Base-by-base conservation (phyloP, 2,113 vertebrate genomes). In the Lepus timidus region DNA sequence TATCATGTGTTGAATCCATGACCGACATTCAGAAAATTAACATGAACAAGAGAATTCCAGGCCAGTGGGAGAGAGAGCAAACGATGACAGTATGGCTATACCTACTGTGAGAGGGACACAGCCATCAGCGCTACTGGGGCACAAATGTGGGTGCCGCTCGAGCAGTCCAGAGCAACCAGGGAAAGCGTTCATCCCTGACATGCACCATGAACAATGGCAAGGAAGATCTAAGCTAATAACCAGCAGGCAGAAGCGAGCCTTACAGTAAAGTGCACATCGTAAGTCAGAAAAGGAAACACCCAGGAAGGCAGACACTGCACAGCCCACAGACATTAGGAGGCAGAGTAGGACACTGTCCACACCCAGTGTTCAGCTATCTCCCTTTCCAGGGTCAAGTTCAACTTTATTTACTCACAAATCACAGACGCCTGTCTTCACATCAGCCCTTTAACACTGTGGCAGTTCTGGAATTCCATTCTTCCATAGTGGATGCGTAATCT, bases 381-480 rank as follows among this genome's bases (percentile, higher is more conserved):
- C 31, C 62, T 14, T 76, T 70, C 19, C 17, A 39, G 67, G 70
- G 62, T 70, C 70, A 62, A 83, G 17, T 23, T 71, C 8, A 76
- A 62, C 27, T 82, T 70, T 70, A 3, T 82, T 70, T 91, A 88
- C 62, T 70, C 52, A 75, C 11, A 88, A 16, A 88, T 33, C n/a
- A 5, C 4, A 55, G 4, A 27, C 44, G 83, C 70, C 31, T 23
- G 0, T 83, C 14, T 62, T 44, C 29, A 23, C 13, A 36, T 22
- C n/a, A 95, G 14, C 8, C n/a, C 68, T 39, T 25, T n/a, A 51
- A 85, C 74, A 39, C 74, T 25, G 9, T 85, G 64, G 64, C 27
- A 92, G 55, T 33, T n/a, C 58, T 85, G 78, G 80, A 51, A 74
- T 93, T 68, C 20, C 10, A 13, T 73, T 93, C 27, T 78, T 80